Evolutionary conservation across 2,888 invertebrate species (phyloP).

Genomic region (Dynastes hyllus): DNA sequence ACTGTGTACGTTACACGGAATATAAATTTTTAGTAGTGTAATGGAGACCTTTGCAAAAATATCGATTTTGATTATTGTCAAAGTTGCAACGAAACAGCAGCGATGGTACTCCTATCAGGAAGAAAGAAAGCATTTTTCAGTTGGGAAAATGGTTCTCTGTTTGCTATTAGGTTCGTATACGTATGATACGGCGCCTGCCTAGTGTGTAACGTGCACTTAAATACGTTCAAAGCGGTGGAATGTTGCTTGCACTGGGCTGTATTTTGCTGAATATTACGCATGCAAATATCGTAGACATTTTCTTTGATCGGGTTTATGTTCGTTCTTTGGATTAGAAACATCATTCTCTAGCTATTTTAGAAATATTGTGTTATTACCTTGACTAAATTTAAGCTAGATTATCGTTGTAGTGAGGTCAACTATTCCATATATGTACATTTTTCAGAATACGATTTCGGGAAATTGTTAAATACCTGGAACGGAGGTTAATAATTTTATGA

Average conservation of each 20-base stretch:
- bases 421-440: too few relatives aligned
- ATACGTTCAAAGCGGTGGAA: neutral
- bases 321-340: neutral
- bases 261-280: neutral
- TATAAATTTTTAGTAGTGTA: conserved; percentile 30
- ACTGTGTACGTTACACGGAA: conserved; percentile 15
- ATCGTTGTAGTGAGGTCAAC: too few relatives aligned
- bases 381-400: too few relatives aligned
- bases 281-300: neutral
- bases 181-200: neutral
- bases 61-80: conserved; percentile 10
- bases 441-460: too few relatives aligned
- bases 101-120: neutral
- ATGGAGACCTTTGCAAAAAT: conserved; percentile 1
- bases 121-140: conserved; percentile 8
- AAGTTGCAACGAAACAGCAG: neutral
- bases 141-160: neutral
- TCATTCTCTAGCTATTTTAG: neutral
- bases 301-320: neutral
- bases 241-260: neutral
- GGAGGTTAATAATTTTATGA: too few relatives aligned
- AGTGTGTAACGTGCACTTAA: neutral
- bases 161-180: neutral
- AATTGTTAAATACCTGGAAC: too few relatives aligned
- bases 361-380: too few relatives aligned